Evolutionary conservation across 2,113 vertebrate species (phyloP).

Genomic region (Passer domesticus): DNA sequence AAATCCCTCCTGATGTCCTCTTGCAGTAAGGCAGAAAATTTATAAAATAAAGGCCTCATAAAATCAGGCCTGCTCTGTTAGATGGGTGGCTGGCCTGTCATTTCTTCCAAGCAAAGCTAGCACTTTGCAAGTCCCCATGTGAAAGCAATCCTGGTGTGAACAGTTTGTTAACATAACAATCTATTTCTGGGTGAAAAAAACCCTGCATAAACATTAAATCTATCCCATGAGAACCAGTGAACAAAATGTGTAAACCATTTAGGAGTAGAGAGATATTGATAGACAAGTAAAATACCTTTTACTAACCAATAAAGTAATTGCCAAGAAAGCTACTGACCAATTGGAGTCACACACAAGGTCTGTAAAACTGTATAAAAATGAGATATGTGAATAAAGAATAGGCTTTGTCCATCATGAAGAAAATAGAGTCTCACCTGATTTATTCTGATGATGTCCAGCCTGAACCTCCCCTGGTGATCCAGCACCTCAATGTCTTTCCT

Average conservation of each 20-base stretch:
- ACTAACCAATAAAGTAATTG: neutral
- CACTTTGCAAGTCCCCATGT: too few species aligned
- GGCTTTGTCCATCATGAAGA: neutral
- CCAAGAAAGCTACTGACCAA: neutral
- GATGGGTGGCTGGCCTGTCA: too few species aligned
- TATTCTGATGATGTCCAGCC: neutral
- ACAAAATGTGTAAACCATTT: neutral
- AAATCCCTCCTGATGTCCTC: neutral
- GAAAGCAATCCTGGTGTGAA: too few species aligned
- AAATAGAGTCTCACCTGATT: neutral
- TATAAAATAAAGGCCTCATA: too few species aligned
- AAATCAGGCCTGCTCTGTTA: too few species aligned
- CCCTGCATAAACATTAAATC: neutral
- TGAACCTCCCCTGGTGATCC: neutral
- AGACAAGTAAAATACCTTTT: neutral
- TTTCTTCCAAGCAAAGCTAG: too few species aligned
- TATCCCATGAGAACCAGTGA: neutral
- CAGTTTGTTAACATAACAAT: too few species aligned
- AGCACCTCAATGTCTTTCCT: neutral
- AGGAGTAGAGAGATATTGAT: neutral
- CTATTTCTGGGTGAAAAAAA: too few species aligned
- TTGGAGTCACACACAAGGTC: neutral
- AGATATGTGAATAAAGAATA: neutral
- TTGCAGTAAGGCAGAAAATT: too few species aligned
- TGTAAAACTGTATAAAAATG: neutral